These are phyloP conservation scores for Triplophysa bombifrons DNA, from an alignment of 2,797 vertebrate genomes.

Conservation along the genomic window DNA sequence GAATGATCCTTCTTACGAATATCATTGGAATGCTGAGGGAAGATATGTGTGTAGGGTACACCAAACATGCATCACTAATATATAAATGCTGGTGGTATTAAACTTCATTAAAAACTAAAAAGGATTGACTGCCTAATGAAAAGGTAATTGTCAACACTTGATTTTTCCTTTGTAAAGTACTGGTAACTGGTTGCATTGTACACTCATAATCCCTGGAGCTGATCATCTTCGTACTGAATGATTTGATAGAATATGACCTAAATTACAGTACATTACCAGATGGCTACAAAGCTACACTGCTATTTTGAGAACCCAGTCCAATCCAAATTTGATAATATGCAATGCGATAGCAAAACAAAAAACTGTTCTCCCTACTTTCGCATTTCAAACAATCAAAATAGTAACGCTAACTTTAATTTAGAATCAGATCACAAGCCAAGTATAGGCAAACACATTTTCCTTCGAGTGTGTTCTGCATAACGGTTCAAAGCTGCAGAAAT, in stretches of 20 bases:
- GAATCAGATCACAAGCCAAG: conserved; percentile 28
- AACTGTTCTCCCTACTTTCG: not conserved
- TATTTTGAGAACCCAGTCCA: conserved; percentile 4
- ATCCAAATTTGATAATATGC: conserved; percentile 6
- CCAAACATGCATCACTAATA: too few relatives aligned
- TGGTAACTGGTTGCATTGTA: not conserved
- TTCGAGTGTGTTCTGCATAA: conserved; percentile 1
- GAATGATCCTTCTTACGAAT: not conserved
- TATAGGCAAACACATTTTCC: conserved; percentile 8
- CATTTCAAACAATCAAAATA: conserved; percentile 22
- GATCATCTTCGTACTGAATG: not conserved
- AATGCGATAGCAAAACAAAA: not conserved
- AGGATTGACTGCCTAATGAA: not conserved
- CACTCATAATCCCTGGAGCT: not conserved
- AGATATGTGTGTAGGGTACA: not conserved
- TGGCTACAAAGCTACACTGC: not conserved
- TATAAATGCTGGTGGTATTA: too few relatives aligned
- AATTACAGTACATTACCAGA: conserved; percentile 2
- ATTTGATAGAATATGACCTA: not conserved
- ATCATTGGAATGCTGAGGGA: not conserved
- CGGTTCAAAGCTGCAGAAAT: conserved; percentile 34
- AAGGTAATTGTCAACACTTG: not conserved
- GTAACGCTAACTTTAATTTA: not conserved
- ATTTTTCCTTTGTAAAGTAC: not conserved
- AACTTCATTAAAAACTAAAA: too few relatives aligned